These are phyloP conservation scores for Harpagoxenus sublaevis DNA, from an alignment of 2,888 invertebrate genomes.

Conservation along the genomic window DNA sequence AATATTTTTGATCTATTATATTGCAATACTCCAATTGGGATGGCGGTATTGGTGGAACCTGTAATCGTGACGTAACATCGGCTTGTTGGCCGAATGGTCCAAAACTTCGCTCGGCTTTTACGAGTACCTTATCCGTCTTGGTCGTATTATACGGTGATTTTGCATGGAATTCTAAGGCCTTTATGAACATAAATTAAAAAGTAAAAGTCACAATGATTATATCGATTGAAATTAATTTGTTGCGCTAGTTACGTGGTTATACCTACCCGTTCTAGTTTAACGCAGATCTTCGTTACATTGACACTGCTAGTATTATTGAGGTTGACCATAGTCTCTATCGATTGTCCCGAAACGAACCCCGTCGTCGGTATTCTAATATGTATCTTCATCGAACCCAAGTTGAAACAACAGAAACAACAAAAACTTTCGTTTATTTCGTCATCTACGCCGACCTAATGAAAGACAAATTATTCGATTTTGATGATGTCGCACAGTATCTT, in stretches of 20 bases:
- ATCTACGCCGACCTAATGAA: conserved; percentile 66
- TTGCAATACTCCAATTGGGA: conserved; percentile 60
- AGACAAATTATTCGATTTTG: not conserved
- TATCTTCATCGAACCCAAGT: conserved; percentile 89
- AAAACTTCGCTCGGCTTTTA: not conserved
- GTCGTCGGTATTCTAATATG: conserved; percentile 78
- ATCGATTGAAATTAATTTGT: conserved; percentile 13
- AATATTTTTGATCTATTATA: conserved; percentile 66
- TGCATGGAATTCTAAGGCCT: conserved; percentile 88
- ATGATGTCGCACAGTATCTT: not conserved
- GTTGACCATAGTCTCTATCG: conserved; percentile 89
- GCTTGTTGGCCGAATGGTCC: conserved; percentile 10
- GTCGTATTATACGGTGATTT: conserved; percentile 77
- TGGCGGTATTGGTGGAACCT: conserved; percentile 65
- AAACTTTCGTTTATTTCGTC: conserved; percentile 59
- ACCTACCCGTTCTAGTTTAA: conserved; percentile 68
- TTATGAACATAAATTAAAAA: conserved; percentile 77
- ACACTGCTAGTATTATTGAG: conserved; percentile 90
- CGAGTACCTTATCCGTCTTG: not conserved
- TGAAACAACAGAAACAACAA: conserved; percentile 90
- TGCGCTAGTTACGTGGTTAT: not conserved
- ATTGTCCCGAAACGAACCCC: conserved; percentile 89
- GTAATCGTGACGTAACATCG: not conserved
- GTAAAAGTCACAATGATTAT: not conserved
- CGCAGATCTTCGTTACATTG: conserved; percentile 60